Conservation (phyloP, 1,140 invertebrate species). For the Drosophila santomea region DNA sequence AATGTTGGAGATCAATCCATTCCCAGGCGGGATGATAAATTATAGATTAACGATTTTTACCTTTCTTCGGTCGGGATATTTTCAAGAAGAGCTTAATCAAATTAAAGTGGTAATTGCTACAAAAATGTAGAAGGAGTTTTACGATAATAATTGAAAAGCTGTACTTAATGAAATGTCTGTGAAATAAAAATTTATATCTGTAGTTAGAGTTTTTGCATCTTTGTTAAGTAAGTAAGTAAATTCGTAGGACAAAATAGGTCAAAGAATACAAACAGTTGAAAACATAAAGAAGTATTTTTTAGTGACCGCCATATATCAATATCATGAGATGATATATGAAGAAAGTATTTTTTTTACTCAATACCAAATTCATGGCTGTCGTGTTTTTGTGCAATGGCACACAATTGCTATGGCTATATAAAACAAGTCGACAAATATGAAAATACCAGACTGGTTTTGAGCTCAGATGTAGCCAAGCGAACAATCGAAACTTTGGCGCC, state of each 20-base stretch:
- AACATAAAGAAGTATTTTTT: no score
- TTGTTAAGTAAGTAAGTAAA: no score
- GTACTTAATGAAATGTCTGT: no score
- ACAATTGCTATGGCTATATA: not conserved
- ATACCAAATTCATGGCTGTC: no score
- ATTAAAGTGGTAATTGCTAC: not conserved
- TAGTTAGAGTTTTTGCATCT: no score
- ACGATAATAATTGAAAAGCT: no score
- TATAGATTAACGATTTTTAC: not conserved
- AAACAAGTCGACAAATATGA: slow-evolving; percentile 22
- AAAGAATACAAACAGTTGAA: no score
- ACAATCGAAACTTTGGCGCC: slow-evolving; percentile 40
- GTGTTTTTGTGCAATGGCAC: not conserved
- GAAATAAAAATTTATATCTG: no score
- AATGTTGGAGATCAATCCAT: slow-evolving; percentile 1
- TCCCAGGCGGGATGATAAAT: not conserved
- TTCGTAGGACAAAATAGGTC: no score
- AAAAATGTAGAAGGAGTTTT: no score
- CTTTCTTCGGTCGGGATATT: not conserved
- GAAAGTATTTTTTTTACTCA: not conserved
- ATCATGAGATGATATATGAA: not conserved
- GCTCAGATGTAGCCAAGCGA: slow-evolving; percentile 4
- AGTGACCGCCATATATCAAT: no score
- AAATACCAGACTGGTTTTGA: not conserved
- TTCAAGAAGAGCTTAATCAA: not conserved